Base-by-base conservation (phyloP, 2,888 invertebrate species). In the Notodonta dromedarius region DNA sequence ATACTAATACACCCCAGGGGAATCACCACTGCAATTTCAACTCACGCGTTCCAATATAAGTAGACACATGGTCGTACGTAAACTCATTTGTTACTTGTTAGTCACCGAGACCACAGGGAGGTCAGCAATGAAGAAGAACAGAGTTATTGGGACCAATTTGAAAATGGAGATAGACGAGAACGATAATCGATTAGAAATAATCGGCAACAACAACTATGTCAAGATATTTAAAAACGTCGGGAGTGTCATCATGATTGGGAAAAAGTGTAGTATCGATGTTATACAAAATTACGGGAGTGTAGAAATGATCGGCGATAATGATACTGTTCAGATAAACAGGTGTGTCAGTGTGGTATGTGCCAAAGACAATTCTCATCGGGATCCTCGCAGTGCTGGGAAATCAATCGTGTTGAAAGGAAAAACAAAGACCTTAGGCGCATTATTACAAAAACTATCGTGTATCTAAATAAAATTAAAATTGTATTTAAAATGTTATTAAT, bases 181-280 rank as follows among this genome's bases (percentile, higher is more conserved):
- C 66, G 69, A 69, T 50, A 68, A 78, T 59, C 69, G 63, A n/a
- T 65, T 85, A 55, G 79, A 77, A 62, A 82, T 86, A 56, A 66
- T 82, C 46, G 86, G 86, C 6, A 71, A 82, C 54, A 81, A 84
- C 61, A 86, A 84, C 63, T 70, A 71, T 44, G 76, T 87, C n/a
- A 78, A 71, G 56, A 82, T 86, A 57, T 58, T 66, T 12, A 78
- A 71, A 51, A 86, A 86, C 63, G 67, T 76, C 39, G 84, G 84
- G 13, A 74, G 73, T 60, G 78, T 86, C 53, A 65, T 69, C n/a
- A 71, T 85, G 66, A 69, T 82, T 14, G 87, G 85, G 5, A 66
- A 72, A 32, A 74, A 81, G 57, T 84, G 82, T 66, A 73, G 67
- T 16, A 66, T 85, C 9, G 77, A 79, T 32, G 75, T 85, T 39